Base-by-base conservation (phyloP, 2,797 vertebrate genomes). In the Sebastolobus altivelis region DNA sequence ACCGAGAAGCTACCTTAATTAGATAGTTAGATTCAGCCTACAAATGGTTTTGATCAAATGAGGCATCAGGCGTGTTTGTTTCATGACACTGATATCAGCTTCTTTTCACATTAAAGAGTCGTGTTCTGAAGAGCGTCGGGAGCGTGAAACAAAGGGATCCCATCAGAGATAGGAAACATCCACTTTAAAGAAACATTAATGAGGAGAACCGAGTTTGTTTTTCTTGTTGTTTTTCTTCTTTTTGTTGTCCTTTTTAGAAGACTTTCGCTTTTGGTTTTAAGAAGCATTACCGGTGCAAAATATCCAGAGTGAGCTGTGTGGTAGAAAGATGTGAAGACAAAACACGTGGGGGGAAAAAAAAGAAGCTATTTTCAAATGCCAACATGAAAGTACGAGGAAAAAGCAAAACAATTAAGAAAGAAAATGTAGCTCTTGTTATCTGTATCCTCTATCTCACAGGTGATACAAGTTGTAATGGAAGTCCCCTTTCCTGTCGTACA, bases 401-500 rank as follows among this genome's bases (percentile, higher is more conserved):
- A 80, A 85, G 56, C 22, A 35, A 88, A 88, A 89, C 54, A 78
- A 89, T 86, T 82, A 80, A 77, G 65, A 66, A 12, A 66, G 70
- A 79, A 87, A 81, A 82, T 62, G 40, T 60, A 38, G 61, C 66
- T 55, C 7, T 55, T 55, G 43, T 79, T 84, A 87, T 90, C 85
- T 38, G 65, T 31, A 62, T 40, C 62, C 67, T 83, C 46, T 13
- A 84, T 88, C 89, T 79, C 56, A 38, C 60, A 69, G 73, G 79
- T 82, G 89, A 85, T 82, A 80, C 82, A 75, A 74, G 86, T 80
- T 83, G 85, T 91, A 91, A 89, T 92, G 76, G 82, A 93, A 89
- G 87, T 87, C 72, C 67, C 65, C 37, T 29, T 72, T 62, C 40
- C 79, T 74, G 77, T 80, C 46, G 18, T 40, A 80, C 74, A 40